A percentile compares a stretch with the other conserved stretches of the same genome.
Conservation (phyloP, 30 jellyfish, hydroid and myxozoan genomes). For the Rhopilema esculentum region DNA sequence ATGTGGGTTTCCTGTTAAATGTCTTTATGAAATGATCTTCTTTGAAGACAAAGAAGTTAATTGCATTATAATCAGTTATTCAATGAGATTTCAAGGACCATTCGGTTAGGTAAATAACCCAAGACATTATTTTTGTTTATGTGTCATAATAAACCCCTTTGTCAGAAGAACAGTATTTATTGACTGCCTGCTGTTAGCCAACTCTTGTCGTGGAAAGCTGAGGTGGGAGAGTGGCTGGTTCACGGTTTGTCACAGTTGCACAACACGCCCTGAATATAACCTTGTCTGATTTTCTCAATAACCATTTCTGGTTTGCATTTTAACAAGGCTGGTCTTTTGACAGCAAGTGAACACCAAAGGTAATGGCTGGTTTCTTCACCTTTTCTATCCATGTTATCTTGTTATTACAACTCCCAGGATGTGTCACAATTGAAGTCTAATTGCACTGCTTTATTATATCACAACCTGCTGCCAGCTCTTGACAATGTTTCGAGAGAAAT, state of each 20-base stretch:
- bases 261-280: neutral
- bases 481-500: neutral
- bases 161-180: neutral
- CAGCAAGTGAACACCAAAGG: neutral
- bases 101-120: neutral
- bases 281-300: neutral
- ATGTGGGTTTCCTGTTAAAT: neutral
- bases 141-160: neutral
- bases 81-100: neutral
- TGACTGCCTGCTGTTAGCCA: neutral
- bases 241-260: constrained; percentile 1
- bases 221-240: neutral
- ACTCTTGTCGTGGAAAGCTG: neutral
- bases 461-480: neutral
- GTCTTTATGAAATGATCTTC: neutral
- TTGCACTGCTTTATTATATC: neutral
- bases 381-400: neutral
- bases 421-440: neutral
- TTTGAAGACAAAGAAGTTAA: neutral
- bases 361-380: neutral
- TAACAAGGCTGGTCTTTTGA: neutral
- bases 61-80: neutral
- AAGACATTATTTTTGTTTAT: neutral
- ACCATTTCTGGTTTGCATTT: neutral
- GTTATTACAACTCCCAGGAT: neutral